phyloP scores from a whole-genome alignment of 2,113 vertebrate species.

The Atlantisia rogersi region DNA sequence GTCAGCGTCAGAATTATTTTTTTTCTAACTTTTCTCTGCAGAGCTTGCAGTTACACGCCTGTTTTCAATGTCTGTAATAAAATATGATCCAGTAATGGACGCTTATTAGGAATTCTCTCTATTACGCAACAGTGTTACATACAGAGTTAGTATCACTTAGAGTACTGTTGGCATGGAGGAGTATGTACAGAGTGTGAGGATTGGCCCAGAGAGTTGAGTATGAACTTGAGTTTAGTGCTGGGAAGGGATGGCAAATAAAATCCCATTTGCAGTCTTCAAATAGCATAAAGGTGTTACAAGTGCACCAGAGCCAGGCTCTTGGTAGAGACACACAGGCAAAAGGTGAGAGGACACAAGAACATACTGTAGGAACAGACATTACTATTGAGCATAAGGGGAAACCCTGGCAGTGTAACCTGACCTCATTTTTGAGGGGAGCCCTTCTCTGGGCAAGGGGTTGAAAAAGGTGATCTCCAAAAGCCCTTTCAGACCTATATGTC shows the following conservation, averaged over 20 bases:
- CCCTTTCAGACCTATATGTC: not conserved
- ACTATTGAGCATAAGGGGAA: not conserved
- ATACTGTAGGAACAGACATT: not conserved
- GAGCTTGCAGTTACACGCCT: not conserved
- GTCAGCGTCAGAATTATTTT: not conserved
- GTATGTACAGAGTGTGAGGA: not conserved
- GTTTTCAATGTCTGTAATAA: not conserved
- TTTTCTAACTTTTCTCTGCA: not conserved
- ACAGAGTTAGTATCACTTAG: not conserved
- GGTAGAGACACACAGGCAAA: not conserved
- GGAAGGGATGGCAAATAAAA: not conserved
- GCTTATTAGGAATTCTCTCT: not conserved
- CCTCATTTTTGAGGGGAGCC: not conserved
- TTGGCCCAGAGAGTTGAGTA: not conserved
- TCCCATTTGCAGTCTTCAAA: not conserved
- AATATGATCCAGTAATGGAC: not conserved
- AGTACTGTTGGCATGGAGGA: not conserved
- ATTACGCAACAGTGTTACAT: not conserved
- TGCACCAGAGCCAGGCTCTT: not conserved
- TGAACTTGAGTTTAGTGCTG: not conserved
- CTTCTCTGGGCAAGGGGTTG: not conserved
- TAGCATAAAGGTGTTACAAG: not conserved
- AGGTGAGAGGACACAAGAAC: accelerated
- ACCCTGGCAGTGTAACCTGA: not conserved
- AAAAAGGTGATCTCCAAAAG: not conserved